Percentiles rank a stretch among this genome's conserved stretches.
Conservation (phyloP, 2,113 vertebrate species). For the Chaetorhynchus papuensis region DNA sequence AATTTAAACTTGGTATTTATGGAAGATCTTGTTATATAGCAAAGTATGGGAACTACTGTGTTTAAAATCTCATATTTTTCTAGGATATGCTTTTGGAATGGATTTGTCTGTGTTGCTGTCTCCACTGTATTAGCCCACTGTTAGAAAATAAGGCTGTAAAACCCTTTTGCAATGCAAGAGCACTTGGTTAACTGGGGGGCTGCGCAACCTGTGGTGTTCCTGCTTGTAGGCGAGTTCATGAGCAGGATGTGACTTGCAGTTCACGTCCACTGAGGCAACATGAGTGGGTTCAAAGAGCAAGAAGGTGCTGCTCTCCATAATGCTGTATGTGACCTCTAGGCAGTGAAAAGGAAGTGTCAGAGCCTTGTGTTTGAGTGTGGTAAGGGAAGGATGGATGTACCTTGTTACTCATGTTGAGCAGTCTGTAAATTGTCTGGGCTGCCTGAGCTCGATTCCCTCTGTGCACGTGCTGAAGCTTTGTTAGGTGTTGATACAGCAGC, state of each 20-base stretch:
- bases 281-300: not conserved
- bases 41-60: not conserved
- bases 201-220: not conserved
- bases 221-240: not conserved
- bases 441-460: not conserved
- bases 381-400: not conserved
- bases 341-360: not conserved
- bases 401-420: not conserved
- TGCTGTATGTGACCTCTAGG: not conserved
- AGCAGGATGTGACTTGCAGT: not conserved
- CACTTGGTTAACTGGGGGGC: not conserved
- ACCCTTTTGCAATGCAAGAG: not conserved
- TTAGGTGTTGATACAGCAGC: not conserved
- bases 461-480: not conserved
- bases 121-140: not conserved
- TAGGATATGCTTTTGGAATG: not conserved
- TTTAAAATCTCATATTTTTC: not conserved
- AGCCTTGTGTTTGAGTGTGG: not conserved
- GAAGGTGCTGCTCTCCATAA: not conserved
- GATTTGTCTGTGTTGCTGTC: not conserved
- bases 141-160: not conserved
- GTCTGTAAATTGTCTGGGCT: not conserved
- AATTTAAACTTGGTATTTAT: not conserved
- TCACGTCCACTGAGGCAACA: not conserved
- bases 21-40: not conserved